These are phyloP conservation scores for Pseudotriccus pelzelni DNA, from an alignment of 2,797 vertebrate genomes.

Conservation along the genomic window DNA sequence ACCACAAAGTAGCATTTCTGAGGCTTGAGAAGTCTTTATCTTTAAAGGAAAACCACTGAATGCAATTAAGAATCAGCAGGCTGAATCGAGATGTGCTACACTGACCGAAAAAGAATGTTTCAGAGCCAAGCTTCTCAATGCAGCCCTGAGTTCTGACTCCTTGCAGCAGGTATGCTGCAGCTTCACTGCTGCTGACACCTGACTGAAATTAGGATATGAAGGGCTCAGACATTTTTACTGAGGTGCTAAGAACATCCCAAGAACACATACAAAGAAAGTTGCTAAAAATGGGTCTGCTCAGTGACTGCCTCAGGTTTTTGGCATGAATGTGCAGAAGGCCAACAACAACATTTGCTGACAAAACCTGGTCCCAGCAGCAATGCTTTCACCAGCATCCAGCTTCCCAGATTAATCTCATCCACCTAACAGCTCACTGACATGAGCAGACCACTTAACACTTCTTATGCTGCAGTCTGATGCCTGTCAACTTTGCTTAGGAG, in stretches of 20 bases:
- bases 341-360: background rate
- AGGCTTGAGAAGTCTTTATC: background rate
- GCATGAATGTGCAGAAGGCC: accelerated
- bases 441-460: background rate
- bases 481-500: background rate
- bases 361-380: accelerated
- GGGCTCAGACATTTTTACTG: background rate
- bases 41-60: background rate
- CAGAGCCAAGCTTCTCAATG: background rate
- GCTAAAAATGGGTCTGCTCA: background rate
- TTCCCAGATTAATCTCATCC: background rate
- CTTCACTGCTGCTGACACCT: background rate
- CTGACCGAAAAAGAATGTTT: background rate
- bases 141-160: accelerated
- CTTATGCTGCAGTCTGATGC: background rate
- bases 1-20: background rate
- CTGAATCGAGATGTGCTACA: background rate
- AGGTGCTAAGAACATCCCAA: background rate
- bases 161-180: background rate
- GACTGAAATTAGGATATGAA: background rate
- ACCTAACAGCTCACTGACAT: background rate
- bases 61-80: background rate
- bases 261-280: background rate
- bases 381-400: background rate
- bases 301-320: background rate